Percentiles rank a stretch among this genome's conserved stretches.
phyloP scores from a whole-genome alignment of 1,140 invertebrate genomes.

The Harlomillsia oculata region DNA sequence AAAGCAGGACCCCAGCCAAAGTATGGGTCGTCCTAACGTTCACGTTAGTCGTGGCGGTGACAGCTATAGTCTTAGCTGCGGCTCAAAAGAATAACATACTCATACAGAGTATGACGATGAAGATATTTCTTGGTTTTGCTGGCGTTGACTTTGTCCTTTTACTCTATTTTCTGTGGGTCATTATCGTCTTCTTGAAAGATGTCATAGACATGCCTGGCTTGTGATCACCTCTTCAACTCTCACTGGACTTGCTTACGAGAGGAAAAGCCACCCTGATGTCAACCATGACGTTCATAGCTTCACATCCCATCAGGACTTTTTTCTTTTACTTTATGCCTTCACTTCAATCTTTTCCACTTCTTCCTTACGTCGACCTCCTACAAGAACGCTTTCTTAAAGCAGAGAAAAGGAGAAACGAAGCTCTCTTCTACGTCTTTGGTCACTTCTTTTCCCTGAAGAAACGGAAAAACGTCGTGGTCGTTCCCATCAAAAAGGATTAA shows the following conservation, averaged over 20 bases:
- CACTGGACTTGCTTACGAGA: neutral
- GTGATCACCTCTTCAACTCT: neutral
- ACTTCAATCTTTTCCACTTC: neutral
- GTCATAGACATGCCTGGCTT: constrained; percentile 21
- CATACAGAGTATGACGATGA: constrained; percentile 28
- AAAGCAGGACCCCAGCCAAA: constrained; percentile 34
- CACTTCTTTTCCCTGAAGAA: neutral
- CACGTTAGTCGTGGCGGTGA: constrained; percentile 30
- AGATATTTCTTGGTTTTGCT: constrained; percentile 30
- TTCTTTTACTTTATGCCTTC: neutral
- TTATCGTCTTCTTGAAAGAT: constrained; percentile 34
- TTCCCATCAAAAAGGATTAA: neutral
- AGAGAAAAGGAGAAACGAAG: neutral
- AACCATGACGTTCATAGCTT: neutral
- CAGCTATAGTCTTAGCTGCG: constrained; percentile 30
- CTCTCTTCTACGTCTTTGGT: neutral
- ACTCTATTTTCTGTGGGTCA: constrained; percentile 36
- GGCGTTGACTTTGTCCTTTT: constrained; percentile 33
- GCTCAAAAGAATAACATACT: constrained; percentile 31
- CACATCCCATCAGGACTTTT: neutral
- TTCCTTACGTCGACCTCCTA: too few species aligned
- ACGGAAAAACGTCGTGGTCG: neutral
- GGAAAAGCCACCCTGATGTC: neutral
- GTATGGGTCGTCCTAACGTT: constrained; percentile 29
- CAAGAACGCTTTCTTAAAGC: neutral